A percentile compares a stretch with the other conserved stretches of the same genome.
These are phyloP conservation scores for Oreonectes daqikongensis DNA, from an alignment of 2,797 vertebrate genomes.

Conservation along the genomic window DNA sequence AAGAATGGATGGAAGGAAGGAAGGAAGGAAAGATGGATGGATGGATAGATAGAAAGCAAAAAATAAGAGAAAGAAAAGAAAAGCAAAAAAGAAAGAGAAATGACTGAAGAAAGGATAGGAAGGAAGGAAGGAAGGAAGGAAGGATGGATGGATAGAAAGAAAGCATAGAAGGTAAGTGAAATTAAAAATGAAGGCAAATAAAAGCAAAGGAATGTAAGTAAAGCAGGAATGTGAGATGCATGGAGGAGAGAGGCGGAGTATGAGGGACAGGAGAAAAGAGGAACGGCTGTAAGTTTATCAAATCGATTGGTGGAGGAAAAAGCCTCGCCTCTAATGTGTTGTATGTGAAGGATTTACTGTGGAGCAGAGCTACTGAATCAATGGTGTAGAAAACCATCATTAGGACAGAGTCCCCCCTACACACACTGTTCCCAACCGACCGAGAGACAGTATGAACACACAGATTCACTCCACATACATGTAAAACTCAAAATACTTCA, in stretches of 20 bases:
- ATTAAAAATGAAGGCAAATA: neutral
- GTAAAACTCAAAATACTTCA: constrained; percentile 37
- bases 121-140: neutral
- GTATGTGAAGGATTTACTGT: constrained; percentile 82
- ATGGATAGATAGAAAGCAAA: neutral
- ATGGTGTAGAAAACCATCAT: constrained; percentile 83
- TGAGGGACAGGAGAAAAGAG: constrained; percentile 17
- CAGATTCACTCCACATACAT: constrained; percentile 25
- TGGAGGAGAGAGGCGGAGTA: neutral
- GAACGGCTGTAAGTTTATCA: constrained; percentile 62
- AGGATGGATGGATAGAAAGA: neutral
- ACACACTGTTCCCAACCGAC: constrained; percentile 47
- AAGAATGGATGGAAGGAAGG: too few species aligned
- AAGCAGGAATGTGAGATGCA: neutral
- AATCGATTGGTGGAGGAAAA: constrained; percentile 79
- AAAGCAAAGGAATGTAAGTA: neutral
- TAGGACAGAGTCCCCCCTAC: constrained; percentile 68
- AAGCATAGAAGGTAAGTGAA: neutral
- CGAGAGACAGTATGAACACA: constrained; percentile 44
- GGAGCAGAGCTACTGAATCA: constrained; percentile 77
- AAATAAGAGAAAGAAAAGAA: neutral
- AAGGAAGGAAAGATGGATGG: neutral
- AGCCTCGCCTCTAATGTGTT: constrained; percentile 78
- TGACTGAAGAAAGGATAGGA: neutral
- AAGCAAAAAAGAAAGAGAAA: neutral